Conservation (phyloP, 2,113 vertebrate species). For the Leptocoma aspasia region DNA sequence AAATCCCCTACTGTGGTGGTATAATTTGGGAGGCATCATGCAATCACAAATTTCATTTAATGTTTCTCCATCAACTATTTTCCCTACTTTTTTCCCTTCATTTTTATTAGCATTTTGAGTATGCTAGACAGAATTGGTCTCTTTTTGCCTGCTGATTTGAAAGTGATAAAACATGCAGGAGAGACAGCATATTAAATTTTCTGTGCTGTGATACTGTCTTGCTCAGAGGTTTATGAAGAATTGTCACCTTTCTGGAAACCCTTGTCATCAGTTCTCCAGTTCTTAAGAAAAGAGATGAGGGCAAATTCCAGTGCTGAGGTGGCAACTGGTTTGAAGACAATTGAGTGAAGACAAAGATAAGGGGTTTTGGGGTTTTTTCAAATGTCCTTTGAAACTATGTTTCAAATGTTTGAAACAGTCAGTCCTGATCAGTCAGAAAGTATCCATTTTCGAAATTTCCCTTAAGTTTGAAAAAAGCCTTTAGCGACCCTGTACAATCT, state of each 20-base stretch:
- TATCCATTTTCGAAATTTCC: background rate
- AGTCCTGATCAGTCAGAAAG: background rate
- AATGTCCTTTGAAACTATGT: background rate
- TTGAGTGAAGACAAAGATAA: background rate
- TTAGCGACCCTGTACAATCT: background rate
- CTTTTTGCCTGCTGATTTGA: background rate
- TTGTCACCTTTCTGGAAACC: background rate
- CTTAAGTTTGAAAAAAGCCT: background rate
- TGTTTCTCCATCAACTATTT: constrained; percentile 11
- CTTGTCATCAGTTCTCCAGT: background rate
- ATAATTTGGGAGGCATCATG: constrained; percentile 31
- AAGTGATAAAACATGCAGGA: background rate
- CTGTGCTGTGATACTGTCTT: background rate
- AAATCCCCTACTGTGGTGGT: constrained; percentile 1
- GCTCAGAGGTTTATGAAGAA: background rate
- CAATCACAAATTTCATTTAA: constrained; percentile 25
- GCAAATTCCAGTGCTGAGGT: background rate
- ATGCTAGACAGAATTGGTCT: background rate
- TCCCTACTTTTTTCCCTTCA: background rate
- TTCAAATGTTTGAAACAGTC: background rate
- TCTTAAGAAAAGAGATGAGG: background rate
- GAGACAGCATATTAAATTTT: background rate
- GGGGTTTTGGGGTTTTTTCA: background rate
- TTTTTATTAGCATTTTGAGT: constrained; percentile 32
- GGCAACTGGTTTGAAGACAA: background rate